A percentile compares a stretch with the other conserved stretches of the same genome.
phyloP scores from a whole-genome alignment of 2,113 vertebrate species.

The Paradisaea rubra region DNA sequence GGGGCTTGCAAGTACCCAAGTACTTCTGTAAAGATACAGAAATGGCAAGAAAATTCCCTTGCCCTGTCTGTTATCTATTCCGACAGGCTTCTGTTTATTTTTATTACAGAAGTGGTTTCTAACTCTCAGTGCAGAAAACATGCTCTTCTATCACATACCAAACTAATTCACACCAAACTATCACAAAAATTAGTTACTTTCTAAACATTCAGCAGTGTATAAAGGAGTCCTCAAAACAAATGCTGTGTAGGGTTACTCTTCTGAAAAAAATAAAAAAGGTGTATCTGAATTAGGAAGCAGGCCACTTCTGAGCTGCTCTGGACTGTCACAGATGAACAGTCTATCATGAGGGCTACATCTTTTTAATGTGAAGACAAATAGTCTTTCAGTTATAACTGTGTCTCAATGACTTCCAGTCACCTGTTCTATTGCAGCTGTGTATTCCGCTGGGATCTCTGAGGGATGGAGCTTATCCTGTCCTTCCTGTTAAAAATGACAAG shows the following conservation, averaged over 20 bases:
- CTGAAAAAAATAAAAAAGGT: fast-evolving
- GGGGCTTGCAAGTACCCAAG: background rate
- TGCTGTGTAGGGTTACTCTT: background rate
- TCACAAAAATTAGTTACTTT: background rate
- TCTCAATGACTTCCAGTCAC: background rate
- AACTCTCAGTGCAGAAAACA: background rate
- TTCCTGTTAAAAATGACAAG: background rate
- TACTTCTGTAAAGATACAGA: background rate
- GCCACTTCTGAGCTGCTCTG: background rate
- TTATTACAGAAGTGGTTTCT: background rate
- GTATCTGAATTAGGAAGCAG: background rate
- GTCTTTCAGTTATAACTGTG: background rate
- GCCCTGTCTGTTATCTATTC: background rate
- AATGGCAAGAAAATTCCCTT: background rate
- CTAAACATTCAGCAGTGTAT: background rate
- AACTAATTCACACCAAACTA: background rate
- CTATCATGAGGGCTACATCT: background rate
- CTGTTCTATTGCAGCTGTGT: background rate
- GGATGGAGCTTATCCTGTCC: background rate
- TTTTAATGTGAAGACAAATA: background rate
- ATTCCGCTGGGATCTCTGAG: background rate
- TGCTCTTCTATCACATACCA: background rate
- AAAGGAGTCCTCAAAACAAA: background rate
- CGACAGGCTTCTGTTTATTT: background rate
- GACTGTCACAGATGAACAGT: background rate